Percentiles rank a stretch among this genome's conserved stretches.
Evolutionary conservation across 1,140 invertebrate genomes (phyloP).

Genomic region (Eumaeus atala): DNA sequence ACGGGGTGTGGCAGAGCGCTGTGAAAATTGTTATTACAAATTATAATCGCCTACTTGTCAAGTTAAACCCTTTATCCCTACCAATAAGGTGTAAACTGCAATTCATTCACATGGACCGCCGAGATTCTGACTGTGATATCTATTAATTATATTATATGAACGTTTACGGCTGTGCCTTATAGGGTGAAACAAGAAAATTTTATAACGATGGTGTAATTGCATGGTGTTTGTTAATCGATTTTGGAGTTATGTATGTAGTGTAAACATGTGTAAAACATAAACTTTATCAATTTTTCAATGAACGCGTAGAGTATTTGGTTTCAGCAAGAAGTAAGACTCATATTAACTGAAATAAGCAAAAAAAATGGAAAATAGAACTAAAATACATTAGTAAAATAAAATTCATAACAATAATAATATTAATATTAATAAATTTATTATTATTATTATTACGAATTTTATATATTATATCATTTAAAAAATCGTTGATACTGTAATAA

Average conservation of each 20-base stretch:
- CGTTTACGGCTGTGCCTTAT: neutral
- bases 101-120: neutral
- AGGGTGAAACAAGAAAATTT: neutral
- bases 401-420: no score
- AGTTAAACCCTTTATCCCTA: neutral
- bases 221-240: neutral
- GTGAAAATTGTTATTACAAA: conserved; percentile 4
- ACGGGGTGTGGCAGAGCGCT: neutral
- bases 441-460: no score
- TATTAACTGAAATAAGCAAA: no score
- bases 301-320: no score
- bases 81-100: neutral
- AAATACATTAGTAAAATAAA: no score
- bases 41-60: neutral
- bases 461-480: no score
- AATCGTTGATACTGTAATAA: no score
- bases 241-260: neutral
- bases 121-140: neutral
- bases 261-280: no score
- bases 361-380: no score
- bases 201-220: neutral
- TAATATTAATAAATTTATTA: no score
- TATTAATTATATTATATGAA: neutral
- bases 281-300: no score
- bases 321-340: no score